These are phyloP conservation scores for Megaceryle alcyon DNA, from an alignment of 2,797 vertebrate species.

Conservation along the genomic window DNA sequence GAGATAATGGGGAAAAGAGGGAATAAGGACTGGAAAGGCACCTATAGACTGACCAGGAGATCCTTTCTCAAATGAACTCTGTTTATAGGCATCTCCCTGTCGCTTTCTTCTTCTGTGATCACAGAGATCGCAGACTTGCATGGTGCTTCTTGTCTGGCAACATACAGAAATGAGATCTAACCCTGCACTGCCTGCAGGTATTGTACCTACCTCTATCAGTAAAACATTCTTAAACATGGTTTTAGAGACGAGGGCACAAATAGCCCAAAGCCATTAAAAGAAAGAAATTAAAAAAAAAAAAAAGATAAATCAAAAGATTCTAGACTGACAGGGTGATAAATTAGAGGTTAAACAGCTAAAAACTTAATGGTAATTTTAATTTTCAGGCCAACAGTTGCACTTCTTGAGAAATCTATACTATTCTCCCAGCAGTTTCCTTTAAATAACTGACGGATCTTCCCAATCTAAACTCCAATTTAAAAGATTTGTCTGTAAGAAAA, in stretches of 20 bases:
- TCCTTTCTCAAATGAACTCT: background rate
- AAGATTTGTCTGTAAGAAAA: constrained; percentile 50
- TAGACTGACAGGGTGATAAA: background rate
- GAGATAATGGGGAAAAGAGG: background rate
- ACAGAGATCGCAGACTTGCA: background rate
- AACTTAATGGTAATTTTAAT: background rate
- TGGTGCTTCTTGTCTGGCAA: background rate
- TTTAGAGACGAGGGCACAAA: background rate
- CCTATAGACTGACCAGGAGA: background rate
- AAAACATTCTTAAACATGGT: background rate
- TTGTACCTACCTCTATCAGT: background rate
- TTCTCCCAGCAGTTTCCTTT: constrained; percentile 35
- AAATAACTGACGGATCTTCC: constrained; percentile 45
- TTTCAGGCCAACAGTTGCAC: background rate
- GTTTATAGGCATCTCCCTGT: background rate
- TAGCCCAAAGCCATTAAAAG: background rate
- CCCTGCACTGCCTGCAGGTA: background rate
- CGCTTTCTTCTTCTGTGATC: background rate
- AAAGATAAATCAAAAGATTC: background rate
- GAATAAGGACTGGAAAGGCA: background rate
- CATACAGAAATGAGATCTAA: background rate
- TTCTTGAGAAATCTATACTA: constrained; percentile 21
- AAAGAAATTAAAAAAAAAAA: background rate
- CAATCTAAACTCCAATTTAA: constrained; percentile 50
- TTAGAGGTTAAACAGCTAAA: background rate